Percentiles rank a stretch among this genome's conserved stretches.
Evolutionary conservation across 1,140 invertebrate species (phyloP).

Genomic region (Hycleus cichorii): DNA sequence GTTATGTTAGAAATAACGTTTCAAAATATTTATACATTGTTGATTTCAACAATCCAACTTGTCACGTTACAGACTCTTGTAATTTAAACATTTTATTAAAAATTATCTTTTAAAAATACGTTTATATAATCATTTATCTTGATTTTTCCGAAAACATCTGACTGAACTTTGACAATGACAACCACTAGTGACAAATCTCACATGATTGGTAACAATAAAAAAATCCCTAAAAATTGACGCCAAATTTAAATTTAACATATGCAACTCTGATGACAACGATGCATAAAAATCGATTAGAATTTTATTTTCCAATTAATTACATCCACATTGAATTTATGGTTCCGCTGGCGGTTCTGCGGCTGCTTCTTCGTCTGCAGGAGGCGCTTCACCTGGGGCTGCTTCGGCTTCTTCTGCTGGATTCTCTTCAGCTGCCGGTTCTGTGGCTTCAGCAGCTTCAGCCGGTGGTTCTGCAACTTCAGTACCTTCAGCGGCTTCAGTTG

Average conservation of each 20-base stretch:
- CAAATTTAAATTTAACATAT: not conserved
- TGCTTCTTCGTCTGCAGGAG: not conserved
- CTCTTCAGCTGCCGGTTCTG: slow-evolving; percentile 16
- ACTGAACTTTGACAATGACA: slow-evolving; percentile 12
- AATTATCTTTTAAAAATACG: not conserved
- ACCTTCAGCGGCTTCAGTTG: not conserved
- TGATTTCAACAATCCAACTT: not conserved
- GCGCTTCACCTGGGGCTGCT: slow-evolving; percentile 5
- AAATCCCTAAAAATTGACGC: slow-evolving; percentile 4
- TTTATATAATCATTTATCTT: not conserved
- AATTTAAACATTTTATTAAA: not conserved
- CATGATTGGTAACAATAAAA: not conserved
- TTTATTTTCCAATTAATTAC: no score
- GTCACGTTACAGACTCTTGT: not conserved
- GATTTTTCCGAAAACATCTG: not conserved
- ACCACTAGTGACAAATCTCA: slow-evolving; percentile 4
- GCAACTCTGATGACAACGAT: no score
- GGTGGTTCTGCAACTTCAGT: not conserved
- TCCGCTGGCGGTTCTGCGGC: no score
- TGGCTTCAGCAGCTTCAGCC: not conserved
- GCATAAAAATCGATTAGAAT: no score
- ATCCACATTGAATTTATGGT: no score
- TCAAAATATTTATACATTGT: slow-evolving; percentile 8
- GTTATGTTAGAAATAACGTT: not conserved
- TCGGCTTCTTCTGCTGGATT: slow-evolving; percentile 2